These are phyloP conservation scores for Oscheius onirici DNA, from an alignment of 2,888 invertebrate species.

Conservation along the genomic window DNA sequence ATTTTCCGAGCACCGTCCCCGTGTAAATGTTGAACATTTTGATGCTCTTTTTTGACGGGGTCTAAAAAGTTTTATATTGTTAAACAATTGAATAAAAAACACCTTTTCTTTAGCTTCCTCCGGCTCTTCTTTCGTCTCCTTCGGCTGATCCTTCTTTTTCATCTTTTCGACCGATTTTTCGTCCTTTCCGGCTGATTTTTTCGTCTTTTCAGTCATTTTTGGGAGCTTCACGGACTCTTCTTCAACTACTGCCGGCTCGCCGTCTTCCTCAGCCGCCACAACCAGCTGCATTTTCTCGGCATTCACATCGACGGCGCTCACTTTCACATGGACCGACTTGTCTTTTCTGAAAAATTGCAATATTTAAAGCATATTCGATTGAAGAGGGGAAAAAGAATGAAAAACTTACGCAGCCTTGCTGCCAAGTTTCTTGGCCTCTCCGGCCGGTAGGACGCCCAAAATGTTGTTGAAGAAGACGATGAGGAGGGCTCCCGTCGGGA, in stretches of 20 bases:
- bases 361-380: background rate
- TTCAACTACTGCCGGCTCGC: background rate
- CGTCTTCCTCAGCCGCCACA: background rate
- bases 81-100: no score
- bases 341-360: background rate
- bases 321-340: constrained; percentile 11
- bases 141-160: background rate
- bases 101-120: no score
- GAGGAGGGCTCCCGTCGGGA: constrained; percentile 52
- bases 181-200: background rate
- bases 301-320: constrained; percentile 5
- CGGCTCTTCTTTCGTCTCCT: background rate
- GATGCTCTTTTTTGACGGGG: background rate
- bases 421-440: constrained; percentile 20
- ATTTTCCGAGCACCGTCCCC: constrained; percentile 12
- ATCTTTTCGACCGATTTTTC: background rate
- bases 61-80: background rate
- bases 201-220: background rate
- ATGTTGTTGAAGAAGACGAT: constrained; percentile 56
- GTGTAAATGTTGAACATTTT: constrained; percentile 26
- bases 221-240: background rate
- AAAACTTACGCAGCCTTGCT: background rate
- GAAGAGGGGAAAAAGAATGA: background rate
- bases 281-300: background rate
- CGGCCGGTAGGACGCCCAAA: constrained; percentile 36